Evolutionary conservation across 1,140 invertebrate genomes (phyloP).

Genomic region (Campoletis sonorensis): DNA sequence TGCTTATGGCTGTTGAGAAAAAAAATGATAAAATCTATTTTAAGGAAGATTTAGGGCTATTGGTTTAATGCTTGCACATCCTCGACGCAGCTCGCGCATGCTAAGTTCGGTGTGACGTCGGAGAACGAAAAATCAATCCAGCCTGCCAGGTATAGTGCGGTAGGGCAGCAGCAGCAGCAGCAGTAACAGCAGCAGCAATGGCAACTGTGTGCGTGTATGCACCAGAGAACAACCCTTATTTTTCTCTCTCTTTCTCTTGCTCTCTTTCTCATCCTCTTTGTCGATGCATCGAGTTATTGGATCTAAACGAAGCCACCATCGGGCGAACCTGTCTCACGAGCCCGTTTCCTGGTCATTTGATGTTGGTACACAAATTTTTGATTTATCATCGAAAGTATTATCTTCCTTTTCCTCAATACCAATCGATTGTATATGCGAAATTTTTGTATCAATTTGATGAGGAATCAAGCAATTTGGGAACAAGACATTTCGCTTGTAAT

Average conservation of each 20-base stretch:
- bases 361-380: constrained; percentile 5
- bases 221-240: constrained; percentile 21
- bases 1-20: not conserved
- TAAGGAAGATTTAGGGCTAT: constrained; percentile 23
- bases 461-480: no score
- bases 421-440: not conserved
- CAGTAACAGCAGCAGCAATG: constrained; percentile 29
- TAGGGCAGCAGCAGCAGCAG: constrained; percentile 39
- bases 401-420: not conserved
- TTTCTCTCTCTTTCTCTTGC: not conserved
- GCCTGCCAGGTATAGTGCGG: constrained; percentile 52
- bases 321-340: not conserved
- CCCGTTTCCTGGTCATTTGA: constrained; percentile 5
- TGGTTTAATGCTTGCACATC: constrained; percentile 23
- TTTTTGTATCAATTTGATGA: not conserved
- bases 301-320: constrained; percentile 40
- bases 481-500: no score
- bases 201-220: constrained; percentile 34
- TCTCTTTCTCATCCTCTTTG: constrained; percentile 34
- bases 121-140: constrained; percentile 68
- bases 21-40: not conserved
- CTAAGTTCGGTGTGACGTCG: constrained; percentile 63
- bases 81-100: constrained; percentile 61
- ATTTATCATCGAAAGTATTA: not conserved
- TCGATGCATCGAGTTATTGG: constrained; percentile 46